Evolutionary conservation across 2,888 invertebrate species (phyloP), one percentile per base, ranked within the genome.

Genomic region (Pristionchus fissidentatus): DNA sequence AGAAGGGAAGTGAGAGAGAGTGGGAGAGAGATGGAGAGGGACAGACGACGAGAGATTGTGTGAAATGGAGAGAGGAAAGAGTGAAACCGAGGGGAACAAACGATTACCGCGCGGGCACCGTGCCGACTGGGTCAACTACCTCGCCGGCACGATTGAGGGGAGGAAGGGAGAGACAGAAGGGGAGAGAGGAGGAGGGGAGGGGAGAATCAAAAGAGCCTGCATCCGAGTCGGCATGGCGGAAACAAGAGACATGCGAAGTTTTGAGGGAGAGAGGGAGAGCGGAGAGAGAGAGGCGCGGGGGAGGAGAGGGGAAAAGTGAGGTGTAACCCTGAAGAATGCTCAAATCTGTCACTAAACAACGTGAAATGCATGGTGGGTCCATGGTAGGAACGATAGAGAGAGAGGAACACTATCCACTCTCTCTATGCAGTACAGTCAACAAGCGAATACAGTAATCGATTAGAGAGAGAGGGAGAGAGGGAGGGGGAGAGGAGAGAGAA

Each of bases 231-330:
- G 13, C 38, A 2, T 8, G 70, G 38, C 70, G 38, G 70, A 35
- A 41, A 35, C 70, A 41, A 70, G 38, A 70, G 41, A 70, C 70
- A 70, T 41, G 38, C 38, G 70, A 70, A 70, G 70, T 38, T 70
- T 35, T 7, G 70, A 70, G 41, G 70, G 70, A 22, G 26, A 26
- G 57, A n/a, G 57, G 57, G 57, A 57, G 57, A 57, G 57, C 22
- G 57, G 26, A 26, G 26, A 26, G 26, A 26, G n/a, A 26, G 7
- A 26, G 7, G 57, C 15, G 57, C 57, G 57, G 57, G 75, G 75
- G 49, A 49, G 75, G 35, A 75, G 75, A 75, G 35, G 62, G 10
- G 10, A 13, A 62, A 13, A 57, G n/a, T 57, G 26, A 57, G 57
- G 57, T 57, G 57, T 57, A 13, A 15, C 57, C 26, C 13, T 57